Base-by-base conservation (phyloP, 23 tunicate species). In the Botrylloides violaceus region DNA sequence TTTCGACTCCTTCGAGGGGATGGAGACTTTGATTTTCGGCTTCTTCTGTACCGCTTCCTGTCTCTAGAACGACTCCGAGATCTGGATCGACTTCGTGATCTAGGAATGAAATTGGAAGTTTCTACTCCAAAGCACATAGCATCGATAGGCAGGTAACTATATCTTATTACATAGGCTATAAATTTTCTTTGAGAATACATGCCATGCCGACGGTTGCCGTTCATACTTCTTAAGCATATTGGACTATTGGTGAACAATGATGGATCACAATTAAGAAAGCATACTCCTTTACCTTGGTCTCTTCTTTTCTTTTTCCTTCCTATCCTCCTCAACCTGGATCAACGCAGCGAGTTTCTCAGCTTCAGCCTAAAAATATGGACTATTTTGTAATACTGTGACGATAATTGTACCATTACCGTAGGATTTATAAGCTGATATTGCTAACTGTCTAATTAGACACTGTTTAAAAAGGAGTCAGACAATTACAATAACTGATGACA, bases 301-400 rank as follows among this genome's bases (percentile, higher is more conserved):
- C 79, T 66, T 78, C 39, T 39, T 37, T 19, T 68, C 74, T 39
- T 39, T 66, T 61, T 84, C 68, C 49, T 58, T 64, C 34, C 28
- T 79, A 47, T 65, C 83, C 21, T 78, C 92, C 15, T 55, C 78
- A 47, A 49, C 50, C 27, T 63, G 55, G 72, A 73, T 84, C 56
- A 78, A 31, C 20, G 80, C 83, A 39, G 92, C 92, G 0, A 84
- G 21, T 64, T 79, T 78, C 35, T 84, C 92, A 30, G 80, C 92
- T 75, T 84, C 92, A 29, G 74, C 74, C 74, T 60, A 27, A 20
- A 60, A 60, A n/a, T n/a, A n/a, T n/a, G n/a, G n/a, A n/a, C n/a
- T n/a, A n/a, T n/a, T n/a, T n/a, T n/a, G n/a, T n/a, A n/a, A n/a
- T n/a, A n/a, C n/a, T n/a, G n/a, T n/a, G n/a, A n/a, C n/a, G n/a